phyloP scores from a whole-genome alignment of 2,113 vertebrate genomes.

The Eonycteris spelaea region DNA sequence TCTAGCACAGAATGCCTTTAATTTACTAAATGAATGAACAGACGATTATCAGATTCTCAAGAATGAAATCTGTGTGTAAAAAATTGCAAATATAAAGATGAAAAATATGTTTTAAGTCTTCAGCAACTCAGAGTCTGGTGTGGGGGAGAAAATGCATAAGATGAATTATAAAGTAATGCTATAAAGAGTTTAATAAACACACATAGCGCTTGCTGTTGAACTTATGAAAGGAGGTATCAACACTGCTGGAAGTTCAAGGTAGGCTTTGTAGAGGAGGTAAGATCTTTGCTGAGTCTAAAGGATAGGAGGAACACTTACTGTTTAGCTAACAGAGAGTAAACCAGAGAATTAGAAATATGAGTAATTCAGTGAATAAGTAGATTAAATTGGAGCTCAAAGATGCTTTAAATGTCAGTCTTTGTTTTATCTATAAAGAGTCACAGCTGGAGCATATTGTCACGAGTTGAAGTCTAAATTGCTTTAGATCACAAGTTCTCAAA shows the following conservation, averaged over 20 bases:
- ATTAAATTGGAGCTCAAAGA: slow-evolving; percentile 43
- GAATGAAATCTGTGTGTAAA: background rate
- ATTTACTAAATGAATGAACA: background rate
- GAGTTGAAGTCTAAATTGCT: slow-evolving; percentile 56
- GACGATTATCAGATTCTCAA: background rate
- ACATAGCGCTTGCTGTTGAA: background rate
- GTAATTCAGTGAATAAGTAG: background rate
- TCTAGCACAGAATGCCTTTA: background rate
- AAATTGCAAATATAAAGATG: background rate
- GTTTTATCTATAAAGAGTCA: slow-evolving; percentile 69
- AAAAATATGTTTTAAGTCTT: background rate
- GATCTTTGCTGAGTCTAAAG: background rate
- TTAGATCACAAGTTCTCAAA: slow-evolving; percentile 65
- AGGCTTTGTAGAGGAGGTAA: slow-evolving; percentile 3
- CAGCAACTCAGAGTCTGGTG: background rate
- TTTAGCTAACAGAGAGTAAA: slow-evolving; percentile 24
- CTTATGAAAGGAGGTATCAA: background rate
- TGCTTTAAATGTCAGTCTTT: slow-evolving; percentile 60
- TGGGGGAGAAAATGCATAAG: background rate
- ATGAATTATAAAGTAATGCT: background rate
- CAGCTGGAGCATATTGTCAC: slow-evolving; percentile 34
- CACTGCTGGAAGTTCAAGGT: background rate
- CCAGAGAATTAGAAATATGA: slow-evolving; percentile 28
- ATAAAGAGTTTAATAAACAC: background rate
- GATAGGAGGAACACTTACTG: background rate